Evolutionary conservation across 2,888 invertebrate species (phyloP), one percentile per base, ranked within the genome.

Genomic region (Choristoneura rosaceana): DNA sequence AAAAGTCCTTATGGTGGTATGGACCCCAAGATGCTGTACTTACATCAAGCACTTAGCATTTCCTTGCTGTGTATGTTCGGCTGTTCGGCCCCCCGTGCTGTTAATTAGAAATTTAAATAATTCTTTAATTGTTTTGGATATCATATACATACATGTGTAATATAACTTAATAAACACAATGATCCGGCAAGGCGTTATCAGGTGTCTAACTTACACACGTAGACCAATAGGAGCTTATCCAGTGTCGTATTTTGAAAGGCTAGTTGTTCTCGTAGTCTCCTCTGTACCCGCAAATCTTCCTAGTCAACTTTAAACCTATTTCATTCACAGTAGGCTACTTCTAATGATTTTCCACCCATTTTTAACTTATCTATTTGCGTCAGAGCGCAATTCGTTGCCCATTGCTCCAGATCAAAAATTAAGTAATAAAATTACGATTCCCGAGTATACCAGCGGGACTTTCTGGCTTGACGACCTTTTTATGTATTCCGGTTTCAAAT

Each of bases 401-500:
- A n/a, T 8, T 33, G 63, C 9, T 63, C 25, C 47, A 63, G 33
- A 43, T 43, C 58, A 66, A 10, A 58, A 65, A 66, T 43, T n/a
- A 43, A 43, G 15, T 63, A n/a, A 34, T 7, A 47, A 61, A 61
- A 66, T 66, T 61, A 66, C 43, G 15, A 45, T 66, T 66, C 15
- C n/a, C 7, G 8, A 12, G 38, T 38, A 38, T 4, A 38, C 5
- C 38, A 38, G 38, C 4, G 7, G 59, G 15, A 50, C 50, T 8
- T 12, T 12, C 15, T 4, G 55, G 14, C 9, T 15, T 15, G 12
- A 38, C 8, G 41, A 58, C 50, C 70, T 60, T 70, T 41, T 64
- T 64, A 70, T 38, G 47, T 70, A 70, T 64, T 69, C 58, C 17
- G 63, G 45, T 14, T 63, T 47, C 47, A 45, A 63, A 47, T 34